These are phyloP conservation scores for Autographa gamma DNA, from an alignment of 2,888 invertebrate genomes.

Conservation along the genomic window DNA sequence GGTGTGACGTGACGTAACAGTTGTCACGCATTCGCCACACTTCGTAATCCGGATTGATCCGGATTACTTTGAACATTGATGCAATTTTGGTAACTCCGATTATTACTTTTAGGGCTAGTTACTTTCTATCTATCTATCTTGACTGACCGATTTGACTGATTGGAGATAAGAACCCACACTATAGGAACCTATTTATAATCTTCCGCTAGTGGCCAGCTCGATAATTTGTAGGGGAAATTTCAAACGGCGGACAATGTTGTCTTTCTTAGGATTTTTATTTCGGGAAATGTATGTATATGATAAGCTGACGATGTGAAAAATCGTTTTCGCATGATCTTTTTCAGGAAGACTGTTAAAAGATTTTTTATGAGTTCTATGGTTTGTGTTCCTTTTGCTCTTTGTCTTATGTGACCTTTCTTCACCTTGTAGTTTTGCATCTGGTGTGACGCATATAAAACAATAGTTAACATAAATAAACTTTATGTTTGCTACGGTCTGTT, in stretches of 20 bases:
- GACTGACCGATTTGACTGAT: constrained; percentile 34
- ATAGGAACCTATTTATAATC: too few relatives aligned
- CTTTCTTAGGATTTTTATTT: neutral
- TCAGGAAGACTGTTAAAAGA: too few relatives aligned
- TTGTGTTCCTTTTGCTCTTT: too few relatives aligned
- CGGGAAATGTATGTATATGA: too few relatives aligned
- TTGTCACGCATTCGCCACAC: constrained; percentile 29
- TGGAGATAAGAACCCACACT: constrained; percentile 11
- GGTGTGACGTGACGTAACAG: constrained; percentile 29
- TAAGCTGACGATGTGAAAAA: too few relatives aligned
- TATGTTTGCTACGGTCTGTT: neutral
- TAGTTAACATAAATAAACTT: neutral
- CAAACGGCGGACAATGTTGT: too few relatives aligned
- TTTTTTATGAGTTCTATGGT: too few relatives aligned
- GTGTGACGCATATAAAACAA: neutral
- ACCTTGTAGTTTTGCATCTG: neutral
- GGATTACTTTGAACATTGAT: constrained; percentile 45
- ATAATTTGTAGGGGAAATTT: too few relatives aligned
- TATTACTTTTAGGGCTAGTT: constrained; percentile 32
- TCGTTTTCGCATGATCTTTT: too few relatives aligned
- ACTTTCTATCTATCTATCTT: constrained; percentile 46
- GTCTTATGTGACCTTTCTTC: neutral
- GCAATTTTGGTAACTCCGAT: constrained; percentile 39
- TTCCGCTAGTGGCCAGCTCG: too few relatives aligned
- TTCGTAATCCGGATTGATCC: constrained; percentile 54